These are phyloP conservation scores for Scopus umbretta DNA, from an alignment of 2,113 vertebrate species.

Conservation along the genomic window DNA sequence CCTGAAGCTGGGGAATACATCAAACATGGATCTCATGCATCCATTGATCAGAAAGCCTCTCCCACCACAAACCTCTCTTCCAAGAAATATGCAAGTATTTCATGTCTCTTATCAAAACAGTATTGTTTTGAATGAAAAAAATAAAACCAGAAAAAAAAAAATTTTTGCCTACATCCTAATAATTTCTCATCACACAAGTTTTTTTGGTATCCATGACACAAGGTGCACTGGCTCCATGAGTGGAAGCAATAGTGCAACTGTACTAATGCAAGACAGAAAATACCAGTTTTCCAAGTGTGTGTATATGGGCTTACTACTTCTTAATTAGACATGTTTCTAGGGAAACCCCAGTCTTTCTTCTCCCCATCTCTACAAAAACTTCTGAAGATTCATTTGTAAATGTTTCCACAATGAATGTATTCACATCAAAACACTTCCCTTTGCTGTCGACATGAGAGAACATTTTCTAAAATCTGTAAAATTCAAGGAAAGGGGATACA, in stretches of 20 bases:
- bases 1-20: background rate
- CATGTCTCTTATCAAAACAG: background rate
- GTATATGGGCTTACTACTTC: background rate
- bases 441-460: rapidly evolving
- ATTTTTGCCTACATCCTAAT: background rate
- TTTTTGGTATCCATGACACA: background rate
- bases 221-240: background rate
- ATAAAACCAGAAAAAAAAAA: background rate
- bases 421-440: background rate
- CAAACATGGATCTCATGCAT: background rate
- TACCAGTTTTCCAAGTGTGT: background rate
- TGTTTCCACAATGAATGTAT: background rate
- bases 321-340: background rate
- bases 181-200: background rate
- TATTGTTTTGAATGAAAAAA: background rate
- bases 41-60: background rate
- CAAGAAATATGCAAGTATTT: background rate
- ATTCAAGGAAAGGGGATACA: background rate
- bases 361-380: background rate
- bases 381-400: background rate
- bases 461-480: background rate
- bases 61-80: background rate
- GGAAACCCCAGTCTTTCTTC: background rate
- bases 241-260: background rate
- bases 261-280: background rate